Evolutionary conservation across 2,797 vertebrate genomes (phyloP), one percentile per base, ranked within the genome.

Genomic region (Champsocephalus esox): DNA sequence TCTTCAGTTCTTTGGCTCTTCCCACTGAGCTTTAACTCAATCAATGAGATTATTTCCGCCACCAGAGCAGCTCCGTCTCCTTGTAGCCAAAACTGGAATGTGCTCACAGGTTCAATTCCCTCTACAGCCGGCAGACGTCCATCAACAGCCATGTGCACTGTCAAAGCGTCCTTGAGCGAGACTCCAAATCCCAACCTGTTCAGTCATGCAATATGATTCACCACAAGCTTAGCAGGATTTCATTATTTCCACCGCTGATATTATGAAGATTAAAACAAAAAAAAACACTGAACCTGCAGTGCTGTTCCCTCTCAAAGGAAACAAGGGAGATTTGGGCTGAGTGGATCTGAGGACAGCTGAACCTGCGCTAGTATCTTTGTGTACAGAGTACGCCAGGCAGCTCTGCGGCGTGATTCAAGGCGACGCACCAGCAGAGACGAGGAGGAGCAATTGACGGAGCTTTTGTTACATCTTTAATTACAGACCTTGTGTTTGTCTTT

Each of bases 381-480:
- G 50, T 60, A 41, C 9, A 1, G 57, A 79, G 46, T 72, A 76
- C 41, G 70, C 51, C 68, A 81, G 64, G 49, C 66, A 68, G 73
- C 85, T 80, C 63, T 32, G 69, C 58, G 66, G 34, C 19, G 1
- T 69, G 81, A 88, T 74, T 67, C 59, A 11, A 50, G 68, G 54
- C 54, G 73, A 82, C 52, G 11, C 0, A 58, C 70, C 12, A 9
- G 63, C 10, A 8, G 71, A 84, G 78, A 83, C 44, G 70, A 86
- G 66, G 56, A 76, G 61, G 78, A 86, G 83, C 83, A 83, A 87
- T 73, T 59, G 84, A 82, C 79, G 32, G 75, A 80, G 87, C 69
- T 86, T 86, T 85, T 89, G 88, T 84, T 89, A 56, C 86, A 84
- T 88, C 74, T 92, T 89, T 90, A 89, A 91, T 92, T 84, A 87